phyloP scores from a whole-genome alignment of 2,113 vertebrate species.

The Caretta caretta region DNA sequence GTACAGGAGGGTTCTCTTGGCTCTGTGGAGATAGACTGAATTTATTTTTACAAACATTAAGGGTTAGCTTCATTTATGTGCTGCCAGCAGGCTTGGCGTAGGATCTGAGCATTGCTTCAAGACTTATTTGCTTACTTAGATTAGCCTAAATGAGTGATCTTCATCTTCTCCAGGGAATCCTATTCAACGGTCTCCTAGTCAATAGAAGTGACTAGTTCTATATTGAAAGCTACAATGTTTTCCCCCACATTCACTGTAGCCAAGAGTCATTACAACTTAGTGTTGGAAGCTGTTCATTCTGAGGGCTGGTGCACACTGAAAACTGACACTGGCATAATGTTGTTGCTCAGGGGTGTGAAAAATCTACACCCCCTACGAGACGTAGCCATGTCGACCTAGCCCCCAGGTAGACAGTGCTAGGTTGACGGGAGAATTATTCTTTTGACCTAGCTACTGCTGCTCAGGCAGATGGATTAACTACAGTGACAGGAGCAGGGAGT shows the following conservation, averaged over 20 bases:
- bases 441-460: not conserved
- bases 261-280: not conserved
- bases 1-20: slow-evolving; percentile 18
- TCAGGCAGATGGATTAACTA: not conserved
- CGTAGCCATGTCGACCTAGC: not conserved
- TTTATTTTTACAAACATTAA: slow-evolving; percentile 24
- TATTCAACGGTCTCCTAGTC: slow-evolving; percentile 1
- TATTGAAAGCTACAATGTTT: slow-evolving; percentile 6
- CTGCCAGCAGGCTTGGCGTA: slow-evolving; percentile 30
- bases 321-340: not conserved
- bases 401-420: not conserved
- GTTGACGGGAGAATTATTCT: too few relatives aligned
- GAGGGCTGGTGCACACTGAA: not conserved
- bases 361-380: not conserved
- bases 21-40: not conserved
- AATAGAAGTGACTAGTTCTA: not conserved
- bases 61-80: slow-evolving; percentile 12
- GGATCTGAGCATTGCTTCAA: slow-evolving; percentile 32
- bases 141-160: slow-evolving; percentile 27
- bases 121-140: slow-evolving; percentile 35
- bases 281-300: not conserved
- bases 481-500: not conserved
- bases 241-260: not conserved
- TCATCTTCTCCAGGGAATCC: slow-evolving; percentile 4
- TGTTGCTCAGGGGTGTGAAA: not conserved